These are phyloP conservation scores for Blastobasis adustella DNA, from an alignment of 2,888 invertebrate species.

Conservation along the genomic window DNA sequence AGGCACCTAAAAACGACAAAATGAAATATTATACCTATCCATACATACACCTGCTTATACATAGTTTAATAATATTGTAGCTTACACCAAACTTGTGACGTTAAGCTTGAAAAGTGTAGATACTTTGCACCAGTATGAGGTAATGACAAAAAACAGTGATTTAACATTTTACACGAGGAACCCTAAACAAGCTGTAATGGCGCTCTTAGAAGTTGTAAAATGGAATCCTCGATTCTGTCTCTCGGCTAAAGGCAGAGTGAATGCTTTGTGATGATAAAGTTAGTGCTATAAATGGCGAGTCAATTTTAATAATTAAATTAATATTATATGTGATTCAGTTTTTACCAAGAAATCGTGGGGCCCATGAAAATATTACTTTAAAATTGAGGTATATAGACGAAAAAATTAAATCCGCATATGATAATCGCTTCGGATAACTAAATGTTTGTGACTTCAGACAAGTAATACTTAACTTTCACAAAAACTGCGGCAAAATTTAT, in stretches of 20 bases:
- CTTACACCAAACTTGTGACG: no score
- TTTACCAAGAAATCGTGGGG: conserved; percentile 2
- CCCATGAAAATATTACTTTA: conserved; percentile 4
- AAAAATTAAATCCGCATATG: conserved; percentile 3
- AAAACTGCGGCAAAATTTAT: no score
- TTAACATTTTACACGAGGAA: not conserved
- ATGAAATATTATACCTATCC: not conserved
- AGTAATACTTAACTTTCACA: no score
- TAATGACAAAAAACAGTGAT: no score
- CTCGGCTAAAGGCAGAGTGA: conserved; percentile 2
- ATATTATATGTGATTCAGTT: conserved; percentile 1
- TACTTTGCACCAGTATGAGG: no score
- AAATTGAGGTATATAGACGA: conserved; percentile 1
- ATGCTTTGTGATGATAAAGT: conserved; percentile 3
- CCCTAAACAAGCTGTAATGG: conserved; percentile 5
- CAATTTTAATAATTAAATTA: conserved; percentile 1
- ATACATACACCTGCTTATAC: no score
- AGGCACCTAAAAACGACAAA: not conserved
- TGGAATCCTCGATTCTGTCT: conserved; percentile 3
- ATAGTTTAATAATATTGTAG: no score
- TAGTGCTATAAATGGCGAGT: conserved; percentile 2
- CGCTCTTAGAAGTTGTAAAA: conserved; percentile 5
- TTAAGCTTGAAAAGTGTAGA: no score
- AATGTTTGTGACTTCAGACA: no score
- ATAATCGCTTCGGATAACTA: not conserved